A percentile compares a stretch with the other conserved stretches of the same genome.
These are phyloP conservation scores for Drusus annulatus DNA, from an alignment of 1,140 invertebrate genomes.

Conservation along the genomic window DNA sequence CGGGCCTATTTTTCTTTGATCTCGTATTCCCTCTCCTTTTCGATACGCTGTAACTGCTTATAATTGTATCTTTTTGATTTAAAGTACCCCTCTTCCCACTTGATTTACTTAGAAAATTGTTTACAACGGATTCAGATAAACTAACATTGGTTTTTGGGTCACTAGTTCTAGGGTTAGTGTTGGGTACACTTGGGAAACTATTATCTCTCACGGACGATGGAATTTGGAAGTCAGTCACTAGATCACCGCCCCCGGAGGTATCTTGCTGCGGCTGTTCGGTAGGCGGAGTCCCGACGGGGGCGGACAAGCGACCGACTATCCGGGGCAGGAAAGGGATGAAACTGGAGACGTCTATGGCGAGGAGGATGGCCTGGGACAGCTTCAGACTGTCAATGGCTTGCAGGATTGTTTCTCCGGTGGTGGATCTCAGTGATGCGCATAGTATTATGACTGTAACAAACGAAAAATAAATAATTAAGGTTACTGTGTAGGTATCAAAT, in stretches of 20 bases:
- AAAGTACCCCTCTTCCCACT: background rate
- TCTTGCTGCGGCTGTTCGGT: background rate
- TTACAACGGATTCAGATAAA: background rate
- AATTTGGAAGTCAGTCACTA: background rate
- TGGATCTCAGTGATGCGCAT: slow-evolving; percentile 66
- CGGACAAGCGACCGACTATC: background rate
- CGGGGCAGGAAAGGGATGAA: slow-evolving; percentile 47
- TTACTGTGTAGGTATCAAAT: too few species aligned
- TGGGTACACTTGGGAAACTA: background rate
- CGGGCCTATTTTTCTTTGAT: background rate
- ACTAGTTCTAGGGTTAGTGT: background rate
- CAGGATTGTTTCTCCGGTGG: slow-evolving; percentile 63
- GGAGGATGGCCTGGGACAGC: slow-evolving; percentile 63
- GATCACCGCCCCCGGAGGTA: background rate
- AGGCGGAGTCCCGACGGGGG: too few species aligned
- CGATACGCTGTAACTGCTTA: background rate
- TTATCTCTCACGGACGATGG: slow-evolving; percentile 3
- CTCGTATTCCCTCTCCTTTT: background rate
- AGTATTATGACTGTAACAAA: slow-evolving; percentile 64
- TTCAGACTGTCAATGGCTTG: slow-evolving; percentile 64
- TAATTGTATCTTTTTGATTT: background rate
- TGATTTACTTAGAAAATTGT: background rate
- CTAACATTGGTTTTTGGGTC: slow-evolving; percentile 9
- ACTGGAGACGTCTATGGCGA: slow-evolving; percentile 57
- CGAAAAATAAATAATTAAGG: too few species aligned